Conservation (phyloP, 2,888 invertebrate species). For the Elegia similella region DNA sequence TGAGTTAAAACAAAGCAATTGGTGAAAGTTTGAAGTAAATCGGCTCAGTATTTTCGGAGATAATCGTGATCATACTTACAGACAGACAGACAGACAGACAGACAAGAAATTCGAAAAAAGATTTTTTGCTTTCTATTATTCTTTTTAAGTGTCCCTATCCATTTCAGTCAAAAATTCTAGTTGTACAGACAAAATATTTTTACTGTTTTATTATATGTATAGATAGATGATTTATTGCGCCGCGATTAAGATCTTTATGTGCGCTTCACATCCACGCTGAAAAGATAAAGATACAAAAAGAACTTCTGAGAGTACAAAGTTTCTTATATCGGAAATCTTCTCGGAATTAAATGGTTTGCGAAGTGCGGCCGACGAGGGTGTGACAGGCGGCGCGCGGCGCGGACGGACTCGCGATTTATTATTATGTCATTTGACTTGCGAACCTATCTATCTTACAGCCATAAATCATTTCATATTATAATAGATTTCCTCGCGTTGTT, state of each 20-base stretch:
- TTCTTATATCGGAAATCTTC: background rate
- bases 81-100: too few relatives aligned
- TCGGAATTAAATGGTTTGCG: background rate
- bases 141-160: too few relatives aligned
- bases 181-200: too few relatives aligned
- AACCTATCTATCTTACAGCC: conserved; percentile 3
- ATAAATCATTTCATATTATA: conserved; percentile 9
- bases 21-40: too few relatives aligned
- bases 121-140: too few relatives aligned
- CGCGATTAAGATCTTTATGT: background rate
- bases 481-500: background rate
- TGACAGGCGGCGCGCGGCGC: background rate
- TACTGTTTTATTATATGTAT: too few relatives aligned
- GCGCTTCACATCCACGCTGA: background rate
- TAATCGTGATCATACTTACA: too few relatives aligned
- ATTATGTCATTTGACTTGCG: conserved; percentile 6
- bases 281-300: background rate
- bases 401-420: conserved; percentile 6
- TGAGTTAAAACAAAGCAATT: too few relatives aligned
- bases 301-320: background rate
- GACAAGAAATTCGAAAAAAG: too few relatives aligned
- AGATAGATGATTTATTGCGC: background rate
- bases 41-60: too few relatives aligned
- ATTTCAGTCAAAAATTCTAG: too few relatives aligned
- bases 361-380: conserved; percentile 7